Conservation (phyloP, 2,888 invertebrate species). For the Sarcophaga caerulescens region DNA sequence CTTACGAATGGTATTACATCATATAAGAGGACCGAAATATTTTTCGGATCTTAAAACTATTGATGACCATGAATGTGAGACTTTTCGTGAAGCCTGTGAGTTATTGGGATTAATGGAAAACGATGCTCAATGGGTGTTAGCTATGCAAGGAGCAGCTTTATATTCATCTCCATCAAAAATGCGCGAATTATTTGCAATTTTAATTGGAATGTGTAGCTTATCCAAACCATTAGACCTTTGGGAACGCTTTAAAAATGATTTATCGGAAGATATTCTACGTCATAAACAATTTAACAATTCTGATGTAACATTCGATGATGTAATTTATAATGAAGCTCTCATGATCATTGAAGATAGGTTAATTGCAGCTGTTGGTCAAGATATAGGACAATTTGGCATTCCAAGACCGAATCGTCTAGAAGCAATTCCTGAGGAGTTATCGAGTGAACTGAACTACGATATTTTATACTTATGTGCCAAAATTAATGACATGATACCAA, state of each 20-base stretch:
- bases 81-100: slow-evolving; percentile 44
- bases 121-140: slow-evolving; percentile 17
- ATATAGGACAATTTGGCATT: slow-evolving; percentile 18
- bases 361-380: background rate
- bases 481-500: background rate
- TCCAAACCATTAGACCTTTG: slow-evolving; percentile 33
- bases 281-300: background rate
- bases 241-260: slow-evolving; percentile 13
- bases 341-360: slow-evolving; percentile 29
- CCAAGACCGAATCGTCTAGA: background rate
- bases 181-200: slow-evolving; percentile 32
- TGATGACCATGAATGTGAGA: slow-evolving; percentile 12
- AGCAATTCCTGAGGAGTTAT: background rate
- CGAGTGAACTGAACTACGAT: slow-evolving; percentile 13
- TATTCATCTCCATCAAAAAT: background rate
- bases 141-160: slow-evolving; percentile 17
- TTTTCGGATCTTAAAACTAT: slow-evolving; percentile 29
- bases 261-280: slow-evolving; percentile 35
- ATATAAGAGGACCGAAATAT: slow-evolving; percentile 19
- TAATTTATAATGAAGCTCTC: too few relatives aligned
- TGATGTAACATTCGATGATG: background rate
- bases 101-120: slow-evolving; percentile 7
- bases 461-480: background rate
- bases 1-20: slow-evolving; percentile 32
- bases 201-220: slow-evolving; percentile 18